Base-by-base conservation (phyloP, 2,888 invertebrate species). In the Carabus problematicus region DNA sequence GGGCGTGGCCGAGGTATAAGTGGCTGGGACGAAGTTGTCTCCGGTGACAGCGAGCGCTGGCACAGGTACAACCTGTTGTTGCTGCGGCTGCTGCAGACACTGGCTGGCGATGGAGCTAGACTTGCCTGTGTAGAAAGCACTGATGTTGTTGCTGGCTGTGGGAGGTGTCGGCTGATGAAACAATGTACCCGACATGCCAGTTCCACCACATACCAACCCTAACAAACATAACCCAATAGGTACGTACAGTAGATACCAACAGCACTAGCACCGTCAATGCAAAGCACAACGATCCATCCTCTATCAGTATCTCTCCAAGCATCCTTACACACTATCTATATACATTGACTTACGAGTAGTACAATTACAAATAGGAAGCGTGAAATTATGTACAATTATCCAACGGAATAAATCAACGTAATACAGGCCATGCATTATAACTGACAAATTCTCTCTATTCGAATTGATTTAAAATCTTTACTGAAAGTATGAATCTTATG, bases 131-230 rank as follows among this genome's bases (percentile, higher is more conserved):
- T 82, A 84, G 76, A 81, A 80, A 74, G 83, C 79, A 16, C 78
- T 74, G 66, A 81, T 76, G 63, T 79, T 79, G 67, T 80, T 81
- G 78, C 75, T 82, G 73, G 72, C 76, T 75, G 52, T 79, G 76
- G 74, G 16, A 49, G 58, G 67, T 42, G 60, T 49, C 45, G 67
- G 54, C 75, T 79, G 79, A 64, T 79, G 76, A 70, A 83, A 82
- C 70, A 82, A 77, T 70, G 81, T 79, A 71, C 79, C 79, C 67
- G 83, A 78, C 76, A 82, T 79, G 75, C 80, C 80, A 73, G 80
- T 76, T 70, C 79, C 74, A 74, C 77, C 78, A 77, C 79, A 80
- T 70, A 80, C 81, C 77, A 83, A 75, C 75, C 84, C 84, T 81
- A 75, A 77, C 70, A 71, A 72, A 71, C 73, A 71, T 47, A 66